Percentiles rank a stretch among this genome's conserved stretches.
Evolutionary conservation across 2,113 vertebrate species (phyloP).

Genomic region (Phylloscopus trochiloides): DNA sequence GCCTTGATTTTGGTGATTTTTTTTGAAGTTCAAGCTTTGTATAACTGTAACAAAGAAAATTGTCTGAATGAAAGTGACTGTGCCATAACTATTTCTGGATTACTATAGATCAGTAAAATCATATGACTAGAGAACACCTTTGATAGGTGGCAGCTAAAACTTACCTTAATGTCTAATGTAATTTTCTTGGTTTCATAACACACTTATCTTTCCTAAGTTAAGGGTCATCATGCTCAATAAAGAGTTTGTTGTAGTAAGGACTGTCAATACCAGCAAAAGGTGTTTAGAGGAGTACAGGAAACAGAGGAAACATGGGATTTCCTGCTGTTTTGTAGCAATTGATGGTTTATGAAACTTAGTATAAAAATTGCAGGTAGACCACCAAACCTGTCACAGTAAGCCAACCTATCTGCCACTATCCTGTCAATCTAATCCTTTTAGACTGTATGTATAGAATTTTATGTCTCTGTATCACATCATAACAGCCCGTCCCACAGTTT

Average conservation of each 20-base stretch:
- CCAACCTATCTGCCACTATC: not conserved
- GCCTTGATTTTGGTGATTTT: not conserved
- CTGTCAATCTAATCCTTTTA: not conserved
- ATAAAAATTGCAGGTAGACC: not conserved
- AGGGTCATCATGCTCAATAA: not conserved
- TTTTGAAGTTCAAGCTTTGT: not conserved
- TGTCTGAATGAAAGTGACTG: not conserved
- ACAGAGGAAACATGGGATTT: not conserved
- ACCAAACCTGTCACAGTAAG: not conserved
- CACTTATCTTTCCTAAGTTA: not conserved
- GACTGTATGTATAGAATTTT: not conserved
- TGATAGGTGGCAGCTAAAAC: not conserved
- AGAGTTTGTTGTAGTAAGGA: not conserved
- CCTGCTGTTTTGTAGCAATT: not conserved
- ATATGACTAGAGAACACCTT: not conserved
- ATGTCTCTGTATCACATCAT: not conserved
- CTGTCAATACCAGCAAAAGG: not conserved
- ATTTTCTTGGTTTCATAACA: not conserved
- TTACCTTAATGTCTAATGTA: not conserved
- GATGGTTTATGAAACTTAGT: not conserved
- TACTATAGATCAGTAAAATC: not conserved
- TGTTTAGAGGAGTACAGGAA: not conserved
- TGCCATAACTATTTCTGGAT: not conserved
- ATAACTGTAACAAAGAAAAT: not conserved
- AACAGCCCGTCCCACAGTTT: not conserved